phyloP scores from a whole-genome alignment of 2,797 vertebrate genomes.

The Darevskia mixta region DNA sequence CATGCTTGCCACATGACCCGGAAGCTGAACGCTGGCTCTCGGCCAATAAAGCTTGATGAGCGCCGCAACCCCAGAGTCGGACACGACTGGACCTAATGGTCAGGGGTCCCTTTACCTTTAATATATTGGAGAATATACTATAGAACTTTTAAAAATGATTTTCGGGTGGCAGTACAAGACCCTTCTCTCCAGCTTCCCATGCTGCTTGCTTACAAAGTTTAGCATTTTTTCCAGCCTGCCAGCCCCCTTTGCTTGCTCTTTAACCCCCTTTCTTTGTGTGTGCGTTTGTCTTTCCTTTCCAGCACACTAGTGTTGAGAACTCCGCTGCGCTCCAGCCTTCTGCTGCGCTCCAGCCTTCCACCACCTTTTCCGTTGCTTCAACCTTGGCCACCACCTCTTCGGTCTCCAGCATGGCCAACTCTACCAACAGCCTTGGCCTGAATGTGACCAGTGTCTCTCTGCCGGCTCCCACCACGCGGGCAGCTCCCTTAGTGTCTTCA shows the following conservation, averaged over 20 bases:
- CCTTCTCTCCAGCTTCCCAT: neutral
- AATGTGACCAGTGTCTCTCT: conserved; percentile 84
- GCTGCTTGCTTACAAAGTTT: conserved; percentile 7
- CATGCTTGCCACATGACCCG: too few species aligned
- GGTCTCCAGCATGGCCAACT: conserved; percentile 78
- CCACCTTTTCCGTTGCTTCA: conserved; percentile 76
- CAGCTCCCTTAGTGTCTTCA: conserved; percentile 87
- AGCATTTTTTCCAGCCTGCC: neutral
- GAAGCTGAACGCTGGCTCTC: too few species aligned
- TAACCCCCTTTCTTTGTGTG: neutral
- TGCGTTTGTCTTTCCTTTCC: conserved; percentile 59
- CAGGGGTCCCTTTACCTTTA: too few species aligned
- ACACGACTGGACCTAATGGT: too few species aligned
- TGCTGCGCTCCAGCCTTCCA: conserved; percentile 82
- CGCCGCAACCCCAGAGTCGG: too few species aligned
- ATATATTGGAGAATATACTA: too few species aligned
- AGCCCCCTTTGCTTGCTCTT: conserved; percentile 21
- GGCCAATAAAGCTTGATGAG: too few species aligned
- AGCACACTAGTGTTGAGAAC: conserved; percentile 88
- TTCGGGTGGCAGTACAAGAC: neutral
- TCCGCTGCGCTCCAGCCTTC: conserved; percentile 79
- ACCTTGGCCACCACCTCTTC: conserved; percentile 75
- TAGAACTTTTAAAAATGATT: neutral
- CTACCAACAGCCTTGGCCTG: conserved; percentile 84
- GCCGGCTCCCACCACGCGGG: conserved; percentile 81